Evolutionary conservation across 2,888 invertebrate species (phyloP), one percentile per base, ranked within the genome.

Genomic region (Myopa tessellatipennis): DNA sequence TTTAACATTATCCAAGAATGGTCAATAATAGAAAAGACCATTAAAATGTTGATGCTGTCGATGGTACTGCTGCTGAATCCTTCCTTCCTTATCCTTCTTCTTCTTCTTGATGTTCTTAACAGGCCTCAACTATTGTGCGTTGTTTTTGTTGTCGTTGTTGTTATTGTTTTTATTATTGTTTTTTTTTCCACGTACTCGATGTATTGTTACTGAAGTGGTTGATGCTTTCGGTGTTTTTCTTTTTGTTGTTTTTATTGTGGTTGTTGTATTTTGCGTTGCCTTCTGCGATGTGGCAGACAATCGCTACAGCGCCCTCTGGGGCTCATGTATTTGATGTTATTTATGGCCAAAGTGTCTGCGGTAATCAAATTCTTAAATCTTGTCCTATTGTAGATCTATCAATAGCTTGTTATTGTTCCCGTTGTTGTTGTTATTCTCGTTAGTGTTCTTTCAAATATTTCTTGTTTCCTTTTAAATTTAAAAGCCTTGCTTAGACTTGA

Each of bases 261-360:
- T 67, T 16, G 36, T 50, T 60, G 55, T 58, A 14, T 60, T 10
- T 69, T 58, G 52, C 38, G 34, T 77, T 77, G 67, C 34, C 36
- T 67, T 63, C 55, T 55, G 36, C 36, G 40, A 45, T 65, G 67
- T 73, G 16, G n/a, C 70, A 52, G 61, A 34, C n/a, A 73, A 77
- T 58, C 26, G 40, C n/a, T 26, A 72, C 52, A 65, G 63, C 70
- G 79, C 83, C 85, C 85, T 84, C 84, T 84, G 85, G 87, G 86
- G 83, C 84, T 83, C 86, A 86, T 87, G 86, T 85, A 86, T 84
- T 86, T 83, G 83, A 82, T 83, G 87, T 88, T 88, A 88, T 88
- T 88, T 88, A 88, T 88, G 88, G 86, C 84, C 85, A 85, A 87
- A 87, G 87, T 88, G 88, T 88, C 88, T 88, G 87, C 83, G 85